Conservation (phyloP, 2,797 vertebrate species). For the Prionace glauca region DNA sequence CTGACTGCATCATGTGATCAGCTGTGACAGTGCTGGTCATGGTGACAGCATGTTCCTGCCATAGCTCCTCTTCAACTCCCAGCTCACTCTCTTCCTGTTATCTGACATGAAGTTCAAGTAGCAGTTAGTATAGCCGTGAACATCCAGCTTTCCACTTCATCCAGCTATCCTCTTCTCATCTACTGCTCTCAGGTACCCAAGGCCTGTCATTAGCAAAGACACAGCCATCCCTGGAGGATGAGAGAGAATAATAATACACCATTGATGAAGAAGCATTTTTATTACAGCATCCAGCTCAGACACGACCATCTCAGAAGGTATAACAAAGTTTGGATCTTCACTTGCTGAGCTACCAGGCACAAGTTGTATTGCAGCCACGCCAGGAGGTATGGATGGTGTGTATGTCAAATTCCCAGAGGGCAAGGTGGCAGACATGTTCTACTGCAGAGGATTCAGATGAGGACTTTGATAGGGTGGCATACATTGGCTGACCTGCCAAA, state of each 20-base stretch:
- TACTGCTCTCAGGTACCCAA: background rate
- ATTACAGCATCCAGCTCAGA: background rate
- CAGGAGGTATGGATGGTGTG: background rate
- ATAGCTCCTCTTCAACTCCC: background rate
- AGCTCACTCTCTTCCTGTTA: background rate
- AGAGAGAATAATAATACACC: background rate
- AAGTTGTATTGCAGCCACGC: background rate
- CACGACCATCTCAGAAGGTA: background rate
- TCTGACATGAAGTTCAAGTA: background rate
- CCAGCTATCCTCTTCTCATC: too few relatives aligned
- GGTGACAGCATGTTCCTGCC: too few relatives aligned
- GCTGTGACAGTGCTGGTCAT: too few relatives aligned
- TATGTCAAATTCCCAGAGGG: too few relatives aligned
- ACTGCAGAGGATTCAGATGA: background rate
- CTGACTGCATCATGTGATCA: too few relatives aligned
- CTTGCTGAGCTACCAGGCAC: background rate
- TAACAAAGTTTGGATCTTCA: background rate
- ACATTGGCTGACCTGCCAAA: background rate
- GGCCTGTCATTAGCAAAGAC: too few relatives aligned
- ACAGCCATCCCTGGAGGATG: background rate
- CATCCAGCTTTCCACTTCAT: background rate
- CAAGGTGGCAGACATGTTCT: background rate
- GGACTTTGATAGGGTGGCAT: background rate
- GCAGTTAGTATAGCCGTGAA: background rate
- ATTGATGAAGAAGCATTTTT: background rate